A percentile compares a stretch with the other conserved stretches of the same genome.
These are phyloP conservation scores for Stenoptilia bipunctidactyla DNA, from an alignment of 2,888 invertebrate genomes.

Conservation along the genomic window DNA sequence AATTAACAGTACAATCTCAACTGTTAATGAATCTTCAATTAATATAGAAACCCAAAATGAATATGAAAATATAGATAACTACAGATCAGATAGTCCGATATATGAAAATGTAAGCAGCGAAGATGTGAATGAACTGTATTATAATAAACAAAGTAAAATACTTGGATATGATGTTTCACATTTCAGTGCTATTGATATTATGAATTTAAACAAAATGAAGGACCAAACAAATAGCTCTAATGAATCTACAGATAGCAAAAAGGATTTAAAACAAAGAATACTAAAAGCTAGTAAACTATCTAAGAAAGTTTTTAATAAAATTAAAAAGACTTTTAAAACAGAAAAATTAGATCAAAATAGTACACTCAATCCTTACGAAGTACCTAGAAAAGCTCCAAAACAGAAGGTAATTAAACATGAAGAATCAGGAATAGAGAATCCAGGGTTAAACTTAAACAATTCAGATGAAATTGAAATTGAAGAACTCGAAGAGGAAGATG, in stretches of 20 bases:
- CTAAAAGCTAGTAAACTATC: slow-evolving; percentile 50
- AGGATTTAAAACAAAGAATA: slow-evolving; percentile 39
- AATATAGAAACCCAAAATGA: slow-evolving; percentile 32
- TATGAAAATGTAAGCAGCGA: slow-evolving; percentile 49
- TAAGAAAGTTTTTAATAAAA: slow-evolving; percentile 53
- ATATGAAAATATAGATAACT: slow-evolving; percentile 53
- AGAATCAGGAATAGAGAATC: slow-evolving; percentile 58
- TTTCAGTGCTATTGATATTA: slow-evolving; percentile 51
- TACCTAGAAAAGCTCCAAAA: slow-evolving; percentile 47
- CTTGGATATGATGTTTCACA: slow-evolving; percentile 57
- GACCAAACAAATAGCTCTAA: slow-evolving; percentile 32
- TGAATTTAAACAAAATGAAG: slow-evolving; percentile 46
- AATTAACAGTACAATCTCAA: slow-evolving; percentile 57
- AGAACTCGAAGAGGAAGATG: slow-evolving; percentile 28
- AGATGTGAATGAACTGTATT: slow-evolving; percentile 22
- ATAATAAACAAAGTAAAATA: slow-evolving; percentile 63
- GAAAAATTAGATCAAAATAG: slow-evolving; percentile 40
- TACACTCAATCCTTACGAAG: slow-evolving; percentile 58
- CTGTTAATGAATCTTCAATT: slow-evolving; percentile 42
- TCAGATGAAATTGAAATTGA: slow-evolving; percentile 63
- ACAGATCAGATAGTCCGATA: slow-evolving; percentile 45
- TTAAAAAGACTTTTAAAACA: slow-evolving; percentile 54
- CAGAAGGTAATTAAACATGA: slow-evolving; percentile 28
- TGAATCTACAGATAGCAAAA: slow-evolving; percentile 48
- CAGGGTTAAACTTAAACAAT: slow-evolving; percentile 48